These are phyloP conservation scores for Ceratosolen solmsi DNA, from an alignment of 1,140 invertebrate genomes.

Conservation along the genomic window DNA sequence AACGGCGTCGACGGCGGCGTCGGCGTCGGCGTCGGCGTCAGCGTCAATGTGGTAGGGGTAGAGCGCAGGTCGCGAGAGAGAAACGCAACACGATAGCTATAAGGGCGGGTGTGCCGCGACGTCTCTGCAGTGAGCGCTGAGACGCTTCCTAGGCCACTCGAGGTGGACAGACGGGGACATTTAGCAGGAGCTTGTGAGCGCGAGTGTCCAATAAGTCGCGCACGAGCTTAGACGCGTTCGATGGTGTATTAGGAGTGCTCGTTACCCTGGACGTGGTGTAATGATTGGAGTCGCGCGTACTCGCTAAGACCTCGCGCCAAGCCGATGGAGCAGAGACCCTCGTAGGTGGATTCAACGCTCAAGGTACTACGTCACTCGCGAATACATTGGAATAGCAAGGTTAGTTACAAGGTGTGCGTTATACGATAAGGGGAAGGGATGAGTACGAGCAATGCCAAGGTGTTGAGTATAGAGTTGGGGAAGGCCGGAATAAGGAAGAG, in stretches of 20 bases:
- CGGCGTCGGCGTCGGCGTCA: conserved; percentile 43
- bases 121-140: conserved; percentile 72
- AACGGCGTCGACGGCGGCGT: background rate
- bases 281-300: no score
- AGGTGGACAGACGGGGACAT: background rate
- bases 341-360: no score
- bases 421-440: background rate
- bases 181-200: background rate
- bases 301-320: no score
- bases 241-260: no score
- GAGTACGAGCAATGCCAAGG: background rate
- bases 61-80: conserved; percentile 53
- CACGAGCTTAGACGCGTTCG: background rate
- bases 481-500: no score
- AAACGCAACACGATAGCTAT: conserved; percentile 60
- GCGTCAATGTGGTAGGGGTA: conserved; percentile 18
- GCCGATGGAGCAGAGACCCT: no score
- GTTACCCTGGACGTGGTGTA: no score
- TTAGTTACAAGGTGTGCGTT: background rate
- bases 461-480: no score
- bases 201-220: no score
- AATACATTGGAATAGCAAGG: background rate
- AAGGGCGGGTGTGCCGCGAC: conserved; percentile 71
- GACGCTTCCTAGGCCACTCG: conserved; percentile 59
- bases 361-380: no score